Conservation (phyloP, 1,140 invertebrate genomes). For the Scaptomyza graminum region DNA sequence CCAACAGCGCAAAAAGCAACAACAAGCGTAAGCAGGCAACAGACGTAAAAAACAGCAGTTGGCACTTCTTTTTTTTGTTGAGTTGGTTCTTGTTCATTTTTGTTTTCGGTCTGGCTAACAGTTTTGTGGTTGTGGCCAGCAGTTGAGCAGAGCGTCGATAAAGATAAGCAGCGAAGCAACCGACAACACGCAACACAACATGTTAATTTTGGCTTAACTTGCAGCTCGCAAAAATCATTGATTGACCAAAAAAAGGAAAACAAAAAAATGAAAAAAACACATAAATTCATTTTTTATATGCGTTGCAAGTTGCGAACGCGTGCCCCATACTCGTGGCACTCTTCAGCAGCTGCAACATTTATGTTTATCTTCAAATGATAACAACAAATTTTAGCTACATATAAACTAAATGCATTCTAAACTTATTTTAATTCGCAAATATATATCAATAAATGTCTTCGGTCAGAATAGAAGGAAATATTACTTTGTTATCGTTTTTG, state of each 20-base stretch:
- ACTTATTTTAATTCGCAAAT: no score
- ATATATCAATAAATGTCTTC: no score
- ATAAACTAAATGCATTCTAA: no score
- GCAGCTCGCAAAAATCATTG: background rate
- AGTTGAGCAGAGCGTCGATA: no score
- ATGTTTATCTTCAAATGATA: no score
- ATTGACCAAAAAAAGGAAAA: background rate
- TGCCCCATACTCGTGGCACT: slow-evolving; percentile 31
- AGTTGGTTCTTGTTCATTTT: slow-evolving; percentile 50
- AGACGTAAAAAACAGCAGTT: slow-evolving; percentile 55
- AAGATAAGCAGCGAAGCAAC: slow-evolving; percentile 33
- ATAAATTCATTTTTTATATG: background rate
- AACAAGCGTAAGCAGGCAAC: slow-evolving; percentile 26
- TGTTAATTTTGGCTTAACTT: slow-evolving; percentile 37
- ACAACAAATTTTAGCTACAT: no score
- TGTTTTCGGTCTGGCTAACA: no score
- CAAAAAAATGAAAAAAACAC: background rate
- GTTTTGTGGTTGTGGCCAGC: no score
- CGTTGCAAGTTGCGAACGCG: slow-evolving; percentile 14
- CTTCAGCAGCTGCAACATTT: slow-evolving; percentile 31
- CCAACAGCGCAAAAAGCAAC: slow-evolving; percentile 52
- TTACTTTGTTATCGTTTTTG: no score
- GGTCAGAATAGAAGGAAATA: no score
- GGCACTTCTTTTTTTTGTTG: slow-evolving; percentile 52
- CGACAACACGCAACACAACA: slow-evolving; percentile 28